These are phyloP conservation scores for Drosophila varians DNA, from an alignment of 1,140 invertebrate genomes.

Conservation along the genomic window DNA sequence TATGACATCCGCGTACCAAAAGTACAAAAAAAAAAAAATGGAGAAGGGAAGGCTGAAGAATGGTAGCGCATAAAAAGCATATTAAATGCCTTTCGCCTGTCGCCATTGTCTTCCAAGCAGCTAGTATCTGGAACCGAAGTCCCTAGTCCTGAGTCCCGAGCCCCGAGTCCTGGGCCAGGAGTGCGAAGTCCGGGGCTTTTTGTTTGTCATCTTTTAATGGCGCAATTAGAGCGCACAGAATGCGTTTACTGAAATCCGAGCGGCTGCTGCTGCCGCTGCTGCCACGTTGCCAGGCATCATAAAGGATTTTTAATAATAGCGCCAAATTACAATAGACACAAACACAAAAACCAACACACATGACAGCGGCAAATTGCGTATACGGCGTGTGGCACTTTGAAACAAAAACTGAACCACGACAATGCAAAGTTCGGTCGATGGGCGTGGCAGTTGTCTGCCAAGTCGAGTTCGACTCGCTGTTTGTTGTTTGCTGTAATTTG, in stretches of 20 bases:
- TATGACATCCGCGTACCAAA: slow-evolving; percentile 70
- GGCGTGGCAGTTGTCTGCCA: slow-evolving; percentile 54
- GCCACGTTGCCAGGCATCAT: slow-evolving; percentile 55
- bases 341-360: slow-evolving; percentile 23
- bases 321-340: slow-evolving; percentile 77
- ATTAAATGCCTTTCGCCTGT: slow-evolving; percentile 69
- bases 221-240: slow-evolving; percentile 78
- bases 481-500: slow-evolving; percentile 77
- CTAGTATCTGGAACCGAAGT: slow-evolving; percentile 13
- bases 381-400: slow-evolving; percentile 79
- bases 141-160: background rate
- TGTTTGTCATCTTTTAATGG: slow-evolving; percentile 81
- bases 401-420: slow-evolving; percentile 74
- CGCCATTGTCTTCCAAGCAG: slow-evolving; percentile 43
- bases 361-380: slow-evolving; percentile 69
- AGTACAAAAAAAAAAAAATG: slow-evolving; percentile 43
- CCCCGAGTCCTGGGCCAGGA: slow-evolving; percentile 12
- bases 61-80: slow-evolving; percentile 72
- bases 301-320: slow-evolving; percentile 82
- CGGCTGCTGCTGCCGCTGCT: slow-evolving; percentile 59
- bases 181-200: slow-evolving; percentile 18
- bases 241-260: slow-evolving; percentile 79
- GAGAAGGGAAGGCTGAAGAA: slow-evolving; percentile 23
- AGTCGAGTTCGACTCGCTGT: slow-evolving; percentile 47
- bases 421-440: slow-evolving; percentile 63